phyloP scores from a whole-genome alignment of 2,888 invertebrate genomes.

The Spisula solida region DNA sequence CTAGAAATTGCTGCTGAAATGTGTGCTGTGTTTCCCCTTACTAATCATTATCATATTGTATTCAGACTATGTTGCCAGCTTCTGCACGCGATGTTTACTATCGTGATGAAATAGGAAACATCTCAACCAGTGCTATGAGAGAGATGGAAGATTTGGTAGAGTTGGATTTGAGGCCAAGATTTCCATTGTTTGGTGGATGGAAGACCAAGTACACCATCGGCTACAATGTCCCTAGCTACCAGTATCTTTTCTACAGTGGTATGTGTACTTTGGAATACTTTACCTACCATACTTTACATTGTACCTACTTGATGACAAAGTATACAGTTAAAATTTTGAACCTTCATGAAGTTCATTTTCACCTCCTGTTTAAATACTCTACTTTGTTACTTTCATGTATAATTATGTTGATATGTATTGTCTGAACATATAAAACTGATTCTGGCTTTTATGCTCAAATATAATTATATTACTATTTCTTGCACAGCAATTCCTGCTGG shows the following conservation, averaged over 20 bases:
- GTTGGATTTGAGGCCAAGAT: conserved; percentile 97
- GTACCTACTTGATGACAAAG: no score
- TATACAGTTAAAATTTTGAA: no score
- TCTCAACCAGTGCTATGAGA: conserved; percentile 98
- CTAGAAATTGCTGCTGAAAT: not conserved
- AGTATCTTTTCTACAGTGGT: conserved; percentile 95
- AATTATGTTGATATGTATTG: no score
- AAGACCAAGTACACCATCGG: conserved; percentile 98
- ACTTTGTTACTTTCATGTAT: no score
- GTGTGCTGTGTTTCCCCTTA: not conserved
- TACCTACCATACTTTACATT: no score
- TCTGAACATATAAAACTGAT: no score
- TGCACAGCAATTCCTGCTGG: no score
- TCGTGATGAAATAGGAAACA: conserved; percentile 98
- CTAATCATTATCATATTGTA: conserved; percentile 15
- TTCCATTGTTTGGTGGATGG: conserved; percentile 99
- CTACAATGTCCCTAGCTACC: conserved; percentile 98
- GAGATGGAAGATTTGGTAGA: conserved; percentile 97
- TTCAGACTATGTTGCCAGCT: conserved; percentile 91
- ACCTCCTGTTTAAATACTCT: no score
- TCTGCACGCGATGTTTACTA: conserved; percentile 98
- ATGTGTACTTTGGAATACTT: conserved; percentile 55
- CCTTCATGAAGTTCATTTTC: no score
- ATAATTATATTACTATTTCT: no score
- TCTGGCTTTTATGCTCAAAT: no score